Evolutionary conservation across 2,113 vertebrate genomes (phyloP).

Genomic region (Ochotona princeps): DNA sequence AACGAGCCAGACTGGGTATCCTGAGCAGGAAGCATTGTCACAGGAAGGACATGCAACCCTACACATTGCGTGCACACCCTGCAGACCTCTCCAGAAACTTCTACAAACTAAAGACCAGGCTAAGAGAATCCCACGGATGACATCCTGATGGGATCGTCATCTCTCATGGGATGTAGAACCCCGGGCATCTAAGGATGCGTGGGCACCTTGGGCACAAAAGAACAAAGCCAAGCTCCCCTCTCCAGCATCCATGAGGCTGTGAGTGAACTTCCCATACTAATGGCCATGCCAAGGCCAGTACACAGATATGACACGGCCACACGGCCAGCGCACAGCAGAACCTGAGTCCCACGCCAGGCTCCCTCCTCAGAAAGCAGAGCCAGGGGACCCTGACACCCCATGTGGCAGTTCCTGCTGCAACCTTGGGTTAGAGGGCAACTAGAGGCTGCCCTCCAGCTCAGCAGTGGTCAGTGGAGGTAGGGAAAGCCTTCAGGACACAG

Average conservation of each 20-base stretch:
- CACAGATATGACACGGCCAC: not conserved
- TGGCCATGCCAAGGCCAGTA: too few relatives aligned
- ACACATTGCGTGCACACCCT: not conserved
- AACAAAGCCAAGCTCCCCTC: not conserved
- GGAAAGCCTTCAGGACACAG: constrained; percentile 63
- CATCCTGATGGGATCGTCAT: not conserved
- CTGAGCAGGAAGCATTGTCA: not conserved
- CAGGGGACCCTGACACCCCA: not conserved
- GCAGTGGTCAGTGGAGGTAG: not conserved
- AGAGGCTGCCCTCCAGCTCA: not conserved
- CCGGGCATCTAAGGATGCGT: not conserved
- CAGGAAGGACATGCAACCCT: not conserved
- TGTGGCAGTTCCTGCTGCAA: not conserved
- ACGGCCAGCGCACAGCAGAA: not conserved
- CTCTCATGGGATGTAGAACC: not conserved
- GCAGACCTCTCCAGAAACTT: not conserved
- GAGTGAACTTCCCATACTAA: not conserved
- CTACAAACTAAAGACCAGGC: not conserved
- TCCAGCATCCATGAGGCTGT: not conserved
- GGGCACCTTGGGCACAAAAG: not conserved
- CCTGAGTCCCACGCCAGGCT: not conserved
- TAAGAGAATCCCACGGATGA: not conserved
- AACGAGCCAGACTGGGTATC: not conserved
- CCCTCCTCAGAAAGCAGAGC: not conserved
- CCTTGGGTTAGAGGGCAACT: not conserved